Base-by-base conservation (phyloP, 2,113 vertebrate species). In the Tychaedon coryphoeus region DNA sequence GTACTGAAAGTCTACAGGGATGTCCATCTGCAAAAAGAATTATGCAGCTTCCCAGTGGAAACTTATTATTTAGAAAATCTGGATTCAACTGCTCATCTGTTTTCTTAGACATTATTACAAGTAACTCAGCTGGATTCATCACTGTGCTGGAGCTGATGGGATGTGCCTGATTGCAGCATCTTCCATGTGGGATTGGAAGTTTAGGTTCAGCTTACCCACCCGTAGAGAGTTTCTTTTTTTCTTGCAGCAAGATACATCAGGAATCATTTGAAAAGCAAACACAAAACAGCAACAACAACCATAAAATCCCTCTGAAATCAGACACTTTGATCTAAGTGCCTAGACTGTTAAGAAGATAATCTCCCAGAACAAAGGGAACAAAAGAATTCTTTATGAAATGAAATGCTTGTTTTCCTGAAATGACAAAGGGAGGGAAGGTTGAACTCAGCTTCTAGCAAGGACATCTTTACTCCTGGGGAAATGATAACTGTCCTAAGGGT, bases 21-120 rank as follows among this genome's bases (percentile, higher is more conserved):
- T 47, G 91, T 81, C 91, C 56, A 84, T 86, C 79, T 88, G 73
- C 62, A 96, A 94, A 93, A 95, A 95, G 71, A 79, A 86, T 96
- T 96, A 95, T 31, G 10, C 62, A 96, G 67, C 48, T 75, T 97
- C 82, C 77, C 12, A 0, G 10, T 54, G 29, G 88, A 96, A 96
- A 84, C 25, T 57, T 71, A 86, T 58, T 84, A 91, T 94, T 93
- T 94, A 88, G 82, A 93, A 95, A 86, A 67, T 92, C 86, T 96
- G 40, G 75, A 92, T 94, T 90, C 73, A 77, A 56, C 31, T 88
- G 60, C 57, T 97, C 74, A 64, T 91, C 88, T 96, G 65, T 93
- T 97, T 97, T 62, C 47, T 90, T 76, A 73, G 81, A 53, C 24
- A 34, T 25, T 87, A 71, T 89, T 92, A 65, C 69, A 71, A 86